Evolutionary conservation across 2,888 invertebrate genomes (phyloP), one percentile per base, ranked within the genome.

Genomic region (Ophioninae sp.): DNA sequence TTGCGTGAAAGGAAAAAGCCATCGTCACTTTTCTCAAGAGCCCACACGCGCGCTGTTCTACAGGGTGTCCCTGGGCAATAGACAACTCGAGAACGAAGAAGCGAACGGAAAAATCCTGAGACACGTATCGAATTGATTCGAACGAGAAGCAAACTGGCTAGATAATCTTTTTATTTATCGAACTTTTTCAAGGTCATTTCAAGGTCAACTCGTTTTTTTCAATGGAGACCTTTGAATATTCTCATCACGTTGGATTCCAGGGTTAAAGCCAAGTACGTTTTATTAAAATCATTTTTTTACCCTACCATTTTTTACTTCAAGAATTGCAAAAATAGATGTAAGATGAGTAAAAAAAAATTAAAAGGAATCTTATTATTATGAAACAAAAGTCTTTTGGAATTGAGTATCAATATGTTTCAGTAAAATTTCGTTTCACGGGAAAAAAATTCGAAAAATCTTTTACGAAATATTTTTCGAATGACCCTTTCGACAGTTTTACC

Each of bases 1-100:
- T 61, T 79, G 65, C 69, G 39, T 74, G 65, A 59, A 65, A 70
- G 59, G 20, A 50, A 70, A 65, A 65, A 67, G 10, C n/a, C 64
- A 59, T 64, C 21, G 37, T 80, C 74, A 41, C 41, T 69, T 44
- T 62, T 30, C 44, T 6, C 23, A 10, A 20, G 13, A n/a, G 30
- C 23, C 20, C 41, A 44, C 23, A 62, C 23, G 6, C 23, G 17
- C 39, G 61, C 10, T 3, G 7, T 2, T 21, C 6, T 73, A 50
- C 50, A 50, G 50, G 50, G 50, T 50, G 50, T 6, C 17, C 50
- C 17, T 5, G 10, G 13, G 17, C 6, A 17, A 13, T 13, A 50
- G 13, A 50, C 13, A 50, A 17, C 13, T 50, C 50, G 17, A 50
- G 13, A 50, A 50, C 13, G 17, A 17, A 0, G 13, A 50, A 5